A percentile compares a stretch with the other conserved stretches of the same genome.
Evolutionary conservation across 2,113 vertebrate species (phyloP).

Genomic region (Callithrix jacchus): DNA sequence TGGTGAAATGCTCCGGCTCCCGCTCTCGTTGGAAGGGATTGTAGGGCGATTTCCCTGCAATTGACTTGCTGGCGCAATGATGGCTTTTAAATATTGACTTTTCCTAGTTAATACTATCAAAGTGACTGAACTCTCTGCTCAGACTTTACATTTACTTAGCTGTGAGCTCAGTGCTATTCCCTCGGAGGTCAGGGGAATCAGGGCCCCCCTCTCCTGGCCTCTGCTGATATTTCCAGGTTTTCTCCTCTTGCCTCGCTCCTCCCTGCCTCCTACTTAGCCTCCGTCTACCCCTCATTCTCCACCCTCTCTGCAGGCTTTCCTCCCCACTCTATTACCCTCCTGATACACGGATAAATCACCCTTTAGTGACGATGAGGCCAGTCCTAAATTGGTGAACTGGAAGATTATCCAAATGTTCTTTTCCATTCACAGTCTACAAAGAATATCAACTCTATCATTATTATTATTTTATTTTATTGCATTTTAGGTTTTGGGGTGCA

Average conservation of each 20-base stretch:
- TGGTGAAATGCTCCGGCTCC: fast-evolving
- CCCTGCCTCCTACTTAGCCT: fast-evolving
- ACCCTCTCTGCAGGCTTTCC: fast-evolving
- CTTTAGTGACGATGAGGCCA: fast-evolving
- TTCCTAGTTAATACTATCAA: not conserved
- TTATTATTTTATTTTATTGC: too few relatives aligned
- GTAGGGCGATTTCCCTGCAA: not conserved
- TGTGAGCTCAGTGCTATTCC: not conserved
- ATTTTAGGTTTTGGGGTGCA: too few relatives aligned
- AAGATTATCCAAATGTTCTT: not conserved
- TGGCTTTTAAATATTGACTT: not conserved
- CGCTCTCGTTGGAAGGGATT: fast-evolving
- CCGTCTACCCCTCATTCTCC: fast-evolving
- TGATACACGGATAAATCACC: not conserved
- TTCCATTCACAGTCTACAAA: not conserved
- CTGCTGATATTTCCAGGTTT: fast-evolving
- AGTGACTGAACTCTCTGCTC: not conserved
- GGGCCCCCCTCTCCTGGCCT: not conserved
- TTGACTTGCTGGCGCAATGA: not conserved
- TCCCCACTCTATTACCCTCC: not conserved
- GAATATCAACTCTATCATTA: too few relatives aligned
- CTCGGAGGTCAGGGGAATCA: too few relatives aligned
- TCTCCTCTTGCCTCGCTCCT: not conserved
- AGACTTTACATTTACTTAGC: not conserved
- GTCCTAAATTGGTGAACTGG: not conserved